These are phyloP conservation scores for Eulemur coronatus DNA, from an alignment of 2,797 vertebrate genomes.

Conservation along the genomic window DNA sequence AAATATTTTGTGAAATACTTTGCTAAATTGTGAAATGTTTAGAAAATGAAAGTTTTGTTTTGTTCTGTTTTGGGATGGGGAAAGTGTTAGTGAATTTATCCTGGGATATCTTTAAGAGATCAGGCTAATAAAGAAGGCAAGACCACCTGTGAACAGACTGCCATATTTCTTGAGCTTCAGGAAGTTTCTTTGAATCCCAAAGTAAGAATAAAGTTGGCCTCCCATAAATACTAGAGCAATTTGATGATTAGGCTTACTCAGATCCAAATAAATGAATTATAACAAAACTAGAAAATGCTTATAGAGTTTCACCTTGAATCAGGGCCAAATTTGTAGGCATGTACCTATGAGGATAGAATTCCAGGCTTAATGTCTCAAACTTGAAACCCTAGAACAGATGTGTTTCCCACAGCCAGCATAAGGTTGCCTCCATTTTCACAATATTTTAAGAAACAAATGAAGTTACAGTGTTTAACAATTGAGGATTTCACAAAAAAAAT, in stretches of 20 bases:
- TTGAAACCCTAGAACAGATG: neutral
- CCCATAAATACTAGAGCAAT: neutral
- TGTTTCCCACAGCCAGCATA: neutral
- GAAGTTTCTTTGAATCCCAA: constrained; percentile 16
- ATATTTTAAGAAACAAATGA: neutral
- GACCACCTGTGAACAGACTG: neutral
- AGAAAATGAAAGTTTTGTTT: neutral
- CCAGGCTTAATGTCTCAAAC: neutral
- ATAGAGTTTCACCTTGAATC: neutral
- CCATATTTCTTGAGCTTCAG: neutral
- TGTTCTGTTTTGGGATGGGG: no score
- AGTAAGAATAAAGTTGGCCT: constrained; percentile 5
- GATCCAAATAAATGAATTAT: neutral
- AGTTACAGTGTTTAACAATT: neutral
- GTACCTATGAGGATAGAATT: neutral
- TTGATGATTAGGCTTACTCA: neutral
- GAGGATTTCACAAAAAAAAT: neutral
- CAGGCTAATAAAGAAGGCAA: neutral
- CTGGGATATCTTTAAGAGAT: neutral
- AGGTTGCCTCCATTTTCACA: neutral
- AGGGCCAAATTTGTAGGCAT: neutral
- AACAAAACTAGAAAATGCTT: neutral
- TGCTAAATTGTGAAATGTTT: neutral
- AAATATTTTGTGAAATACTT: neutral
- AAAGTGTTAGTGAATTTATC: neutral